These are phyloP conservation scores for Chaetogeoica ovagalla DNA, from an alignment of 2,888 invertebrate genomes.

Conservation along the genomic window DNA sequence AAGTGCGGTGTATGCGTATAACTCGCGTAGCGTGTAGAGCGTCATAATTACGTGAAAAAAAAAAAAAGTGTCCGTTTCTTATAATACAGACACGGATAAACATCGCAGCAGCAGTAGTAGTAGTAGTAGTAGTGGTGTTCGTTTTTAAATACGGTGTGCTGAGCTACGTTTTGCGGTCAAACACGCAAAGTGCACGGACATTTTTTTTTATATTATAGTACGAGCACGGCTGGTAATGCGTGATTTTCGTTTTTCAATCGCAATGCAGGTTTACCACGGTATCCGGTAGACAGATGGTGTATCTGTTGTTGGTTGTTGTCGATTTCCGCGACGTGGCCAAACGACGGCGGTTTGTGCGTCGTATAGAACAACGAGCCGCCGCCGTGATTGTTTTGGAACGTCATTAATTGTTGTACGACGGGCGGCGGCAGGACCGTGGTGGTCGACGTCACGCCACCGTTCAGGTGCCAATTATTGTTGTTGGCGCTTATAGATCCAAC, in stretches of 20 bases:
- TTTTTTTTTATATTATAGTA: too few relatives aligned
- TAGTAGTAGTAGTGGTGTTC: too few relatives aligned
- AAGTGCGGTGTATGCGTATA: too few relatives aligned
- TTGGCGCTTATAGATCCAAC: neutral
- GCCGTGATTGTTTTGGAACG: conserved; percentile 36
- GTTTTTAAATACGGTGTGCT: too few relatives aligned
- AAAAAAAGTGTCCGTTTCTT: too few relatives aligned
- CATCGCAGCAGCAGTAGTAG: too few relatives aligned
- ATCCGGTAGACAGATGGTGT: conserved; percentile 51
- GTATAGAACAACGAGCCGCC: conserved; percentile 26
- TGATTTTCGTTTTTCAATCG: too few relatives aligned
- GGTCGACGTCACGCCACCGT: conserved; percentile 1
- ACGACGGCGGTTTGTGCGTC: conserved; percentile 27
- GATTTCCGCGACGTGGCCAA: conserved; percentile 3
- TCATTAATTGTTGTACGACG: neutral
- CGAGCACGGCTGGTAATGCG: neutral
- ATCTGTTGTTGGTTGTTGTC: conserved; percentile 15
- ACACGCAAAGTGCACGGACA: too few relatives aligned
- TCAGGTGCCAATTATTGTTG: conserved; percentile 6
- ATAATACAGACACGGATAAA: too few relatives aligned
- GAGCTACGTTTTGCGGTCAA: too few relatives aligned
- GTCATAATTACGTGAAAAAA: too few relatives aligned
- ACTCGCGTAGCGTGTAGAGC: too few relatives aligned
- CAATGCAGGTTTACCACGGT: conserved; percentile 29
- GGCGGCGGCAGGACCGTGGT: neutral